Evolutionary conservation across 2,888 invertebrate species (phyloP).

Genomic region (Thereva nobilitata): DNA sequence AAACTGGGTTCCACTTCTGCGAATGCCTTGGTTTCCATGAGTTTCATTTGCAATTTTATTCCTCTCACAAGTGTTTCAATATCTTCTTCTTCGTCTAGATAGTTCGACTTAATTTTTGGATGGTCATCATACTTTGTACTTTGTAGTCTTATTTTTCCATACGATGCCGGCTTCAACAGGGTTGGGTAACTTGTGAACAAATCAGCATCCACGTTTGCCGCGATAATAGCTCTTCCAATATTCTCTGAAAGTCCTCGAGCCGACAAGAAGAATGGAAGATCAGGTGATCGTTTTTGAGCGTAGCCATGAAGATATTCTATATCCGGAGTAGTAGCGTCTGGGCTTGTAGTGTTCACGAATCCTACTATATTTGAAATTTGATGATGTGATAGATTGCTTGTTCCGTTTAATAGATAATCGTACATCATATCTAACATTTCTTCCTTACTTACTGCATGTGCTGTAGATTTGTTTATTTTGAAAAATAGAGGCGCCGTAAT

Average conservation of each 20-base stretch:
- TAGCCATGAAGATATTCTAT: slow-evolving; percentile 59
- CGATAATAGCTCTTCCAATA: slow-evolving; percentile 26
- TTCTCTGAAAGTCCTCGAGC: slow-evolving; percentile 15
- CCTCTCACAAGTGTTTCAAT: slow-evolving; percentile 61
- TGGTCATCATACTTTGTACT: slow-evolving; percentile 62
- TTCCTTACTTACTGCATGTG: slow-evolving; percentile 7
- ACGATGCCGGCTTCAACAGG: slow-evolving; percentile 59
- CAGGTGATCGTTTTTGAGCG: slow-evolving; percentile 47
- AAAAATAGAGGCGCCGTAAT: slow-evolving; percentile 61
- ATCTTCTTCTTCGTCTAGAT: slow-evolving; percentile 65
- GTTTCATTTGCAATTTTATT: slow-evolving; percentile 53
- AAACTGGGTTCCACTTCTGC: slow-evolving; percentile 47
- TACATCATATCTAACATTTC: slow-evolving; percentile 38
- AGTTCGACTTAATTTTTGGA: slow-evolving; percentile 70
- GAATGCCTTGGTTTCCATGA: slow-evolving; percentile 58
- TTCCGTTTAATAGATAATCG: slow-evolving; percentile 53
- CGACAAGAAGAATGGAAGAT: too few relatives aligned
- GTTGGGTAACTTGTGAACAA: slow-evolving; percentile 45
- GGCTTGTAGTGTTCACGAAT: slow-evolving; percentile 59
- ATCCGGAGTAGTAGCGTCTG: slow-evolving; percentile 57
- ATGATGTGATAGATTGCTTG: slow-evolving; percentile 49
- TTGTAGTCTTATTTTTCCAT: slow-evolving; percentile 62
- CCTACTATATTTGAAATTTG: slow-evolving; percentile 57
- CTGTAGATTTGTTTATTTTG: slow-evolving; percentile 52
- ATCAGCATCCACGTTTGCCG: slow-evolving; percentile 42